These are phyloP conservation scores for Laterallus jamaicensis DNA, from an alignment of 2,113 vertebrate species.

Conservation along the genomic window DNA sequence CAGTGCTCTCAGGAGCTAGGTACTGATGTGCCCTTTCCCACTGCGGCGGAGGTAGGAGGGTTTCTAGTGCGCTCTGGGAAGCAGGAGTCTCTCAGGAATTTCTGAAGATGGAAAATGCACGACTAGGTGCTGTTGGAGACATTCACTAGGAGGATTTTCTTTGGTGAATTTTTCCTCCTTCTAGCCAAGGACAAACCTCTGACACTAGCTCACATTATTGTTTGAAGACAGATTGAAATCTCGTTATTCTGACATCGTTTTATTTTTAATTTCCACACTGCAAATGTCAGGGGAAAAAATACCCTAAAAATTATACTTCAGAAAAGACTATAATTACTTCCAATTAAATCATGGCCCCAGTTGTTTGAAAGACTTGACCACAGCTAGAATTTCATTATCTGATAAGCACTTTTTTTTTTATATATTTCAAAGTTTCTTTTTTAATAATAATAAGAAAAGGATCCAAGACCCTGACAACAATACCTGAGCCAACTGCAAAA, in stretches of 20 bases:
- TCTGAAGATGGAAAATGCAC: neutral
- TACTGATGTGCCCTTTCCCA: constrained; percentile 1
- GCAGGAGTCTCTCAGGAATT: neutral
- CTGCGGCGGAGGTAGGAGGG: neutral
- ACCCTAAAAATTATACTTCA: constrained; percentile 72
- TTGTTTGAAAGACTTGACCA: constrained; percentile 73
- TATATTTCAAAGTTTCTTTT: constrained; percentile 55
- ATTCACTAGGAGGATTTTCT: constrained; percentile 19
- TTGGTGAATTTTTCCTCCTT: neutral
- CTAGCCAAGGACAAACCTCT: constrained; percentile 61
- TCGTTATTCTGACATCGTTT: constrained; percentile 62
- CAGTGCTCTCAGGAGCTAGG: neutral
- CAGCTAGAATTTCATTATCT: constrained; percentile 72
- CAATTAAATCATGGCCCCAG: constrained; percentile 68
- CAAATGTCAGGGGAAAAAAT: constrained; percentile 72
- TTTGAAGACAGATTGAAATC: constrained; percentile 66
- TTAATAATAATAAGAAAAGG: constrained; percentile 35
- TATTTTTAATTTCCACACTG: constrained; percentile 69
- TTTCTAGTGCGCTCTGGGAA: constrained; percentile 6
- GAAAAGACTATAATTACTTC: constrained; percentile 74
- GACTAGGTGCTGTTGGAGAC: neutral
- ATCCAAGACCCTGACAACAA: constrained; percentile 27
- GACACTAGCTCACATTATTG: constrained; percentile 63
- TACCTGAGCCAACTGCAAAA: constrained; percentile 52
- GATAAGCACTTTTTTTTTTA: constrained; percentile 53